A percentile compares a stretch with the other conserved stretches of the same genome.
These are phyloP conservation scores for Glyptemys insculpta DNA, from an alignment of 2,797 vertebrate genomes.

Conservation along the genomic window DNA sequence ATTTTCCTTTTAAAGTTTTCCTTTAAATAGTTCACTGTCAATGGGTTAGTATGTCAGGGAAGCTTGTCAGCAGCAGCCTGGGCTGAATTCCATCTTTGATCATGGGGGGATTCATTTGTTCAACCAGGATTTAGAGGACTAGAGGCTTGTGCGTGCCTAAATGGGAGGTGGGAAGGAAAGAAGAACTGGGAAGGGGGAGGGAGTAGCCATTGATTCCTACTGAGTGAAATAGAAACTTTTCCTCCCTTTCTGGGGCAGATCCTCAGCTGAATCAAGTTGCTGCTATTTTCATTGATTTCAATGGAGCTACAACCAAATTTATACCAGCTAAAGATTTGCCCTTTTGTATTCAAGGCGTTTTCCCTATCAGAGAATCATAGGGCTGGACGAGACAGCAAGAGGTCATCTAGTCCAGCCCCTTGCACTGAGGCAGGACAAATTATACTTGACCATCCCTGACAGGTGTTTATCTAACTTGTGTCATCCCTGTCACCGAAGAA, in stretches of 20 bases:
- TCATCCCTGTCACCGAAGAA: no score
- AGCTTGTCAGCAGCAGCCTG: neutral
- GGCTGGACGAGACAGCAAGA: neutral
- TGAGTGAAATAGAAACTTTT: neutral
- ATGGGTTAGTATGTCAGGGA: neutral
- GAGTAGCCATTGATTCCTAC: neutral
- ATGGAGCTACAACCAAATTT: neutral
- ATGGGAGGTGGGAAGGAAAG: neutral
- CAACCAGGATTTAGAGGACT: neutral
- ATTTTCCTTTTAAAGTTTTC: neutral
- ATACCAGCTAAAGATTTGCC: neutral
- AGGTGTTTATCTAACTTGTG: neutral
- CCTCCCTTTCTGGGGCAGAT: neutral
- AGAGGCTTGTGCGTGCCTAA: neutral
- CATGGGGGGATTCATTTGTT: neutral
- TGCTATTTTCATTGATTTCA: neutral
- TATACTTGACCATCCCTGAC: neutral
- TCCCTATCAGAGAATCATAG: neutral
- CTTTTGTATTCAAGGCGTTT: neutral
- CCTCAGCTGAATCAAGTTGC: neutral
- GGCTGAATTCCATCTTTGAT: neutral
- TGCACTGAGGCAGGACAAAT: neutral
- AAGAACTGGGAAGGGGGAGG: neutral
- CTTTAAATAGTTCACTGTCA: neutral
- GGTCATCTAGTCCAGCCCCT: neutral